These are phyloP conservation scores for Danionella dracula DNA, from an alignment of 2,797 vertebrate species.

Conservation along the genomic window DNA sequence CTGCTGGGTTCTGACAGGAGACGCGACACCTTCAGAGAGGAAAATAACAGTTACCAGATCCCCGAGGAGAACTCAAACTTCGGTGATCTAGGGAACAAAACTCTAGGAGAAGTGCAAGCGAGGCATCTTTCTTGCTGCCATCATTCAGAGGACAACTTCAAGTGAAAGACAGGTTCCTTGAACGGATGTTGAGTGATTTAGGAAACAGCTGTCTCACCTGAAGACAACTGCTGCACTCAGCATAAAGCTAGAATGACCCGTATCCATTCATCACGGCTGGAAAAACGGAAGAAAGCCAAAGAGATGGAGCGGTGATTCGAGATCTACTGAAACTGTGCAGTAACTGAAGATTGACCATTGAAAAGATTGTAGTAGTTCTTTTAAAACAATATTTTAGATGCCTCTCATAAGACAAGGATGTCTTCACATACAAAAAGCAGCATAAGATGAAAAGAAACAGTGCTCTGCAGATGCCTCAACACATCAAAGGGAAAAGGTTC, in stretches of 20 bases:
- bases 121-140: not conserved
- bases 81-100: not conserved
- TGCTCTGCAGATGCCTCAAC: too few relatives aligned
- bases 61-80: not conserved
- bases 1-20: not conserved
- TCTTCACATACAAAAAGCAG: too few relatives aligned
- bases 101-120: not conserved
- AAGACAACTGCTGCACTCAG: not conserved
- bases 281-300: not conserved
- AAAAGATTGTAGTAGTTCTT: too few relatives aligned
- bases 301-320: too few relatives aligned
- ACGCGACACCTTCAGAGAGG: not conserved
- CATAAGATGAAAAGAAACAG: too few relatives aligned
- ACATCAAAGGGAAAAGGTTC: too few relatives aligned
- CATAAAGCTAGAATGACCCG: not conserved
- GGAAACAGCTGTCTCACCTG: slow-evolving; percentile 16
- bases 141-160: not conserved
- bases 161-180: not conserved
- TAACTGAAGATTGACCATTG: too few relatives aligned
- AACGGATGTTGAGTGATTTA: slow-evolving; percentile 3
- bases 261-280: not conserved
- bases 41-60: too few relatives aligned
- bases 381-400: too few relatives aligned
- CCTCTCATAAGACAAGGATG: too few relatives aligned
- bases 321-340: too few relatives aligned